These are phyloP conservation scores for Pseudolycoriella hygida DNA, from an alignment of 2,888 invertebrate genomes.

Conservation along the genomic window DNA sequence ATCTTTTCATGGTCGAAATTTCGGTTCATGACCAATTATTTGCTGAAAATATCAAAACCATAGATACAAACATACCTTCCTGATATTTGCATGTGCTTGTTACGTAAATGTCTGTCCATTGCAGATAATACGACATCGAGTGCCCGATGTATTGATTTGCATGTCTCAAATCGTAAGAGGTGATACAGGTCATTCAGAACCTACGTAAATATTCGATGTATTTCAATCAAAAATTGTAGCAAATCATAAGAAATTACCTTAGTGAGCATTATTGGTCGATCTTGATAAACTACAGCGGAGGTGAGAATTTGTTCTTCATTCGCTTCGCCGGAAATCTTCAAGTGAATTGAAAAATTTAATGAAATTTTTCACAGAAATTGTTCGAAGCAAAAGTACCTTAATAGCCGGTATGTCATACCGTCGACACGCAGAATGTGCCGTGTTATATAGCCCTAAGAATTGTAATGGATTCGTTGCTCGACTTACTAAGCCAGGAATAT, in stretches of 20 bases:
- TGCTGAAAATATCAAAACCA: too few species aligned
- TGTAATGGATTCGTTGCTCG: conserved; percentile 61
- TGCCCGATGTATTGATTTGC: conserved; percentile 54
- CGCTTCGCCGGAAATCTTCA: conserved; percentile 75
- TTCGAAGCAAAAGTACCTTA: conserved; percentile 35
- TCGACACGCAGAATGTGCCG: conserved; percentile 75
- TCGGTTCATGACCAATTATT: too few species aligned
- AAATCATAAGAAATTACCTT: conserved; percentile 16
- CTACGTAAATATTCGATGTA: conserved; percentile 26
- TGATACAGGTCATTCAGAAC: conserved; percentile 86
- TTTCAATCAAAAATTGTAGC: too few species aligned
- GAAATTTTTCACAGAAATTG: conserved; percentile 10
- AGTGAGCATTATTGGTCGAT: conserved; percentile 63
- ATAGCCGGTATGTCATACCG: conserved; percentile 82
- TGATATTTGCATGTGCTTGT: conserved; percentile 84
- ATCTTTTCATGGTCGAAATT: too few species aligned
- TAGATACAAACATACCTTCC: conserved; percentile 42
- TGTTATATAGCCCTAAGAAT: conserved; percentile 83
- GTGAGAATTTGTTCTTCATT: conserved; percentile 79
- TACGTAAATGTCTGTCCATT: conserved; percentile 72
- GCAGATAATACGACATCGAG: conserved; percentile 69
- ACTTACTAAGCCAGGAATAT: conserved; percentile 73
- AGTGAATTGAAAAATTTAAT: conserved; percentile 4
- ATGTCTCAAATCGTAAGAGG: conserved; percentile 67
- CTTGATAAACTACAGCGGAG: conserved; percentile 67